Base-by-base conservation (phyloP, 2,888 invertebrate genomes). In the Mythimna vitellina region DNA sequence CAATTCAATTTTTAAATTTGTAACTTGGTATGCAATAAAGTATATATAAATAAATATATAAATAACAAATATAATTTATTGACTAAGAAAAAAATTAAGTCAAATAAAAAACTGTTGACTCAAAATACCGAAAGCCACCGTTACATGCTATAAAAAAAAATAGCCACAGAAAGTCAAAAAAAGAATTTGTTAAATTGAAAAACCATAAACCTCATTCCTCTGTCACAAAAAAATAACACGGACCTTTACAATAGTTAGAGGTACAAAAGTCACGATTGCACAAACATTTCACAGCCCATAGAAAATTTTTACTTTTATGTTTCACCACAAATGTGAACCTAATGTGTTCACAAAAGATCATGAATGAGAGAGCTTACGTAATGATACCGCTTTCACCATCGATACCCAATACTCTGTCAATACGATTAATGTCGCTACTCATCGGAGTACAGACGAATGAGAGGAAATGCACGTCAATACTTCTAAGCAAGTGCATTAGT, bases 351-450 rank as follows among this genome's bases (percentile, higher is more conserved):
- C 64, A 80, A 80, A 60, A 73, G 53, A 83, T 29, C 57, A 61
- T 64, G 75, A 64, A 80, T 76, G 68, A 51, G 32, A 57, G 32
- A 57, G 1, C 62, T 82, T 78, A 82, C 25, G 14, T 78, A 82
- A 85, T 63, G 78, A 9, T 35, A 20, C 22, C 29, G 73, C 87
- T 86, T 85, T 85, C 85, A 68, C 80, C 29, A 61, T 78, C 61
- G 72, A 77, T 72, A 80, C 62, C 77, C 61, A 69, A 84, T 79
- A 73, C 69, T 71, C 66, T 82, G 85, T 85, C 83, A 80, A 82
- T 78, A 85, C 72, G 22, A 78, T 29, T 78, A 77, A 70, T 66
- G 73, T 62, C 62, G 51, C 70, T 57, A 70, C 69, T 81, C 65
- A 68, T 84, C 54, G 9, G 64, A 71, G 54, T 60, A 12, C 49